These are phyloP conservation scores for Prorops nasuta DNA, from an alignment of 1,140 invertebrate genomes.

Conservation along the genomic window DNA sequence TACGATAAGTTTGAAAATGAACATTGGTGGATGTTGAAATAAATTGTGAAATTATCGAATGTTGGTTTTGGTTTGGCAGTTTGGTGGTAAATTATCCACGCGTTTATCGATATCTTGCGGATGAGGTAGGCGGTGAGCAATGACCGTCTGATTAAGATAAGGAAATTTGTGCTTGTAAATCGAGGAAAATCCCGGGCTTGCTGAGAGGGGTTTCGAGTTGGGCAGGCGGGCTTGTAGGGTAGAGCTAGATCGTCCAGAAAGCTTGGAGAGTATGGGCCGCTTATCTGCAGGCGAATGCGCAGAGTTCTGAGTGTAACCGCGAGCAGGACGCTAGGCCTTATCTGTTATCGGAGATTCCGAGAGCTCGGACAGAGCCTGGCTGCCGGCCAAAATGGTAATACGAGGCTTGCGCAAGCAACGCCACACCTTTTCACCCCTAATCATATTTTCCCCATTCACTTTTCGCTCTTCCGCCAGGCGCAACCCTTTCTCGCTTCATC, in stretches of 20 bases:
- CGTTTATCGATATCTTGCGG: too few relatives aligned
- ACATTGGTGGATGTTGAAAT: too few relatives aligned
- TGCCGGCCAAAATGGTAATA: constrained; percentile 41
- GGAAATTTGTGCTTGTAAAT: constrained; percentile 33
- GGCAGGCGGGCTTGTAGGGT: too few relatives aligned
- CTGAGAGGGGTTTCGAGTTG: neutral
- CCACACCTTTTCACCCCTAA: constrained; percentile 19
- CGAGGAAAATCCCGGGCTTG: constrained; percentile 8
- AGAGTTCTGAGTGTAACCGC: constrained; percentile 23
- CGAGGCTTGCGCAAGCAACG: constrained; percentile 21
- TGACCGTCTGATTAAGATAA: constrained; percentile 31
- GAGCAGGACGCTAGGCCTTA: constrained; percentile 24
- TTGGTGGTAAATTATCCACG: too few relatives aligned
- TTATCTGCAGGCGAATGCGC: constrained; percentile 29
- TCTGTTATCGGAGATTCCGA: constrained; percentile 34
- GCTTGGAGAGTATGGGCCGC: too few relatives aligned
- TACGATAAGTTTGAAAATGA: too few relatives aligned
- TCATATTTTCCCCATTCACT: constrained; percentile 40
- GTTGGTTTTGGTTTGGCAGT: too few relatives aligned
- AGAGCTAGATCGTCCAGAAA: too few relatives aligned
- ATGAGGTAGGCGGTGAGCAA: too few relatives aligned
- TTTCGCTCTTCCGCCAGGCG: constrained; percentile 28
- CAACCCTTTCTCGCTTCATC: too few relatives aligned
- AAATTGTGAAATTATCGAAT: too few relatives aligned
- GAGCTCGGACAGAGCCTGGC: constrained; percentile 28